Percentiles rank a stretch among this genome's conserved stretches.
phyloP scores from a whole-genome alignment of 2,113 vertebrate genomes.

The Vireo altiloquus region DNA sequence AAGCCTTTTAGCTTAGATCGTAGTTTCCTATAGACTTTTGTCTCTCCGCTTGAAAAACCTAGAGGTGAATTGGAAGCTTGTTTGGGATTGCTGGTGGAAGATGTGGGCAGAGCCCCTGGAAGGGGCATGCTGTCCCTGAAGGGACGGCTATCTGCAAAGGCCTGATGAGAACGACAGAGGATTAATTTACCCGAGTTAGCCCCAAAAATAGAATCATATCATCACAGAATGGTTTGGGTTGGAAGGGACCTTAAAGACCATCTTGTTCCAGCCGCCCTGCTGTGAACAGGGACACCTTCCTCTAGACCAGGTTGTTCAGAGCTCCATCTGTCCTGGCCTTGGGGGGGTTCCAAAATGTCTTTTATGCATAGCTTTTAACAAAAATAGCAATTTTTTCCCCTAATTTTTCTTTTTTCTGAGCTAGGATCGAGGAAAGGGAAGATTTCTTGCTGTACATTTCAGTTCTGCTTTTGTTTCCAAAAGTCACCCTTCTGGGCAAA shows the following conservation, averaged over 20 bases:
- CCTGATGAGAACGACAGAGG: fast-evolving
- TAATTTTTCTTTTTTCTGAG: not conserved
- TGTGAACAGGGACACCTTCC: not conserved
- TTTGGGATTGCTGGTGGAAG: fast-evolving
- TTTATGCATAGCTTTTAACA: fast-evolving
- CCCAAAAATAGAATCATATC: not conserved
- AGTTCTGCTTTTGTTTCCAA: not conserved
- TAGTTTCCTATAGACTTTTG: not conserved
- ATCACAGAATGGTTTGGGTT: not conserved
- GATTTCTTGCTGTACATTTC: not conserved
- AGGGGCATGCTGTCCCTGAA: not conserved
- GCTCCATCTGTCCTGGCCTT: not conserved
- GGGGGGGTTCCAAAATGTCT: not conserved
- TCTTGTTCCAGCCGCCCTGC: not conserved
- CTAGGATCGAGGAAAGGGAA: not conserved
- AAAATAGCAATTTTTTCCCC: not conserved
- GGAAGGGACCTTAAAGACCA: not conserved
- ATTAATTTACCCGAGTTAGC: not conserved
- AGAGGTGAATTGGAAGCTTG: fast-evolving
- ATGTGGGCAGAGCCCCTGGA: not conserved
- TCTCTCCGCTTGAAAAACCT: not conserved
- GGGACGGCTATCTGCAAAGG: fast-evolving
- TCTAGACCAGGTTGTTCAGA: not conserved
- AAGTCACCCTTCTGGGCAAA: not conserved
- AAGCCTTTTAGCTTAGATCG: not conserved